Evolutionary conservation across 2,888 invertebrate genomes (phyloP).

Genomic region (Sarcophaga carnaria): DNA sequence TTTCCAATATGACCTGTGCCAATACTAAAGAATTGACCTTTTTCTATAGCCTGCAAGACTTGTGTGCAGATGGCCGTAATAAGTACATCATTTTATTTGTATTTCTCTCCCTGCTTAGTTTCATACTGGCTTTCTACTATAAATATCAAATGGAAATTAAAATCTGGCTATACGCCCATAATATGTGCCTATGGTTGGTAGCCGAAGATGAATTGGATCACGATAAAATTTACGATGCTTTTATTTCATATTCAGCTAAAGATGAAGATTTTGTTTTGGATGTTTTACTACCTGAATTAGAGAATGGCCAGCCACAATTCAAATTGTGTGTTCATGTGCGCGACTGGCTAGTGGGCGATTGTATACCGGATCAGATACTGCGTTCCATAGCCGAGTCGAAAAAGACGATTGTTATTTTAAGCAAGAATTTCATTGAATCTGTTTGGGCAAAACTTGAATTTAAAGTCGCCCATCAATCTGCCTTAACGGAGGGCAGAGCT

Average conservation of each 20-base stretch:
- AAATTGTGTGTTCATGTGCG: slow-evolving; percentile 88
- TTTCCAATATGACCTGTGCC: slow-evolving; percentile 75
- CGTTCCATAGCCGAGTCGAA: slow-evolving; percentile 85
- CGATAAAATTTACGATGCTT: slow-evolving; percentile 87
- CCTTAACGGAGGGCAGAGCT: slow-evolving; percentile 86
- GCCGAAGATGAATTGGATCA: slow-evolving; percentile 86
- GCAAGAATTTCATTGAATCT: slow-evolving; percentile 88
- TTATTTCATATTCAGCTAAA: slow-evolving; percentile 76
- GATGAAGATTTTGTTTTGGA: slow-evolving; percentile 88
- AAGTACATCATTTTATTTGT: slow-evolving; percentile 80
- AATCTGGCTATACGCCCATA: slow-evolving; percentile 86
- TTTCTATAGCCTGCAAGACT: slow-evolving; percentile 73
- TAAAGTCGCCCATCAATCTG: slow-evolving; percentile 86
- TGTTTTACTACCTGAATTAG: slow-evolving; percentile 86
- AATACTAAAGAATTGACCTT: slow-evolving; percentile 9
- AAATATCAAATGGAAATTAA: slow-evolving; percentile 85
- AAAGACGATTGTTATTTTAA: slow-evolving; percentile 83
- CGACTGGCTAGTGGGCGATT: slow-evolving; percentile 89
- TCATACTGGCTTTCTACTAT: slow-evolving; percentile 82
- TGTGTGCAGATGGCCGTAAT: slow-evolving; percentile 80
- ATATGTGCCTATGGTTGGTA: slow-evolving; percentile 85
- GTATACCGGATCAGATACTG: slow-evolving; percentile 87
- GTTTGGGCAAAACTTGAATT: slow-evolving; percentile 90
- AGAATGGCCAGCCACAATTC: slow-evolving; percentile 85
- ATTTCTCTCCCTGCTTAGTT: slow-evolving; percentile 82